Base-by-base conservation (phyloP, 2,888 invertebrate species). In the Lamproptera curius region DNA sequence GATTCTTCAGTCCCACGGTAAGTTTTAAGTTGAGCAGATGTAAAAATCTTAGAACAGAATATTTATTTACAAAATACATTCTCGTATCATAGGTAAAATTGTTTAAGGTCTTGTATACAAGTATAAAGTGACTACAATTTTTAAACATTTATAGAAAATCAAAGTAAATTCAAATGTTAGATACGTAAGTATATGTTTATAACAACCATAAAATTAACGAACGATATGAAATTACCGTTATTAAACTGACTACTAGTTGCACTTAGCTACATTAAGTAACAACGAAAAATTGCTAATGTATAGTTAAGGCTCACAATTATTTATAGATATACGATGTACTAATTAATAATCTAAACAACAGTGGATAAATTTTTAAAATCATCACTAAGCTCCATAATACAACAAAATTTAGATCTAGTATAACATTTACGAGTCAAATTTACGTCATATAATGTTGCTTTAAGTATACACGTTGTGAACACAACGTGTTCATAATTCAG, bases 11-110 rank as follows among this genome's bases (percentile, higher is more conserved):
- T 79, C 77, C 75, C 77, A 76, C 75, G 67, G 69, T 75, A 76
- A 80, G 73, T 75, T 79, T 78, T 73, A 79, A 82, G 77, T 86
- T 86, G 87, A 87, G 86, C 87, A 86, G 84, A 84, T 77, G 70
- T 83, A 75, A 76, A 65, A 76, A 76, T 73, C 80, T 84, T 84
- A 84, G 69, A 84, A 81, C 81, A 74, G 74, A 83, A 81, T 73
- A 75, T 72, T 73, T 78, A 83, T 83, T 78, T 86, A 85, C 81
- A 86, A 81, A 80, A 79, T 81, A 79, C 68, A 67, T 72, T 71
- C n/a, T 65, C 50, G 56, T 73, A 69, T 70, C 13, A 67, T 75
- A 76, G 74, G 72, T 74, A 74, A 75, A 82, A 78, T 73, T 72
- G 57, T 71, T 70, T 58, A 69, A 59, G 63, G 58, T 67, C 67